Evolutionary conservation across 2,888 invertebrate genomes (phyloP), one percentile per base, ranked within the genome.

Genomic region (Machimus atricapillus): DNA sequence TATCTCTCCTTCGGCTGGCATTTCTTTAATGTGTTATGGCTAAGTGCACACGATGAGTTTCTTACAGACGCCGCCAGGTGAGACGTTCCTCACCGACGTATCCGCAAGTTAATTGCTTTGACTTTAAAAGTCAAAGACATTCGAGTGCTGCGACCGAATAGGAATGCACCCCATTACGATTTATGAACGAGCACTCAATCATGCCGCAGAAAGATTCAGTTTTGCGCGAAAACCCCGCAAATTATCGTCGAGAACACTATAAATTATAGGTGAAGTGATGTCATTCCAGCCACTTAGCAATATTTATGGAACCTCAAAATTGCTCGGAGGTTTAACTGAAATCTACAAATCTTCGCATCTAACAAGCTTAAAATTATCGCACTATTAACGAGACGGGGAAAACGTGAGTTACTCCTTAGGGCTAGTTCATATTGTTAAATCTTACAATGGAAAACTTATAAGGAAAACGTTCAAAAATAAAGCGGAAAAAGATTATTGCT

Each of bases 31-130:
- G 79, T 79, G 79, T 79, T 79, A 40, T 79, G 46, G 46, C 52
- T 79, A 46, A 79, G 52, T 79, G 79, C 19, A 16, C 52, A 79
- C 7, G 79, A 79, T 79, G 79, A 46, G 46, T 46, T 46, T 79
- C 52, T 79, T 46, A 66, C 27, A 31, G 79, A 46, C 52, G 52
- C 52, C 52, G 79, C 52, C 27, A 66, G 66, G 66, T 66, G 66
- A 66, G 66, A 66, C 52, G 79, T 79, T 46, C 46, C 31, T 52
- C 31, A 3, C 46, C 23, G 31, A 27, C 79, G 40, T 79, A 79
- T 79, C 79, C 79, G 79, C 31, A 56, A 79, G 79, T 79, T 79
- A 79, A 79, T 79, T 79, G 52, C 79, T 79, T 79, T 79, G 79
- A 79, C 79, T 52, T 79, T 79, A 79, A 52, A 79, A 79, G 79